A percentile compares a stretch with the other conserved stretches of the same genome.
Conservation (phyloP, 2,888 invertebrate species). For the Drosophila macrospina region DNA sequence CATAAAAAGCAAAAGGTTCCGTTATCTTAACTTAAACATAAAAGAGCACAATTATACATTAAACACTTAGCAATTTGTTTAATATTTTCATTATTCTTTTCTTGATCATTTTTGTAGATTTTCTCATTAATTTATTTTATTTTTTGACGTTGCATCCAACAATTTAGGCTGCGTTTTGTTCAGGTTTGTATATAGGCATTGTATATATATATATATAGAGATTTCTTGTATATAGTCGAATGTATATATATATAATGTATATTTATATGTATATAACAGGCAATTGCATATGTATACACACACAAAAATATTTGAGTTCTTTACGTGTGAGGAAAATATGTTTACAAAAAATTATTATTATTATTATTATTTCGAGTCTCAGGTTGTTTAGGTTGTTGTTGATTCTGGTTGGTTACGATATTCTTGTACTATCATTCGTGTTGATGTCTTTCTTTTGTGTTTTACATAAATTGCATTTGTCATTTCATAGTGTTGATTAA, state of each 20-base stretch:
- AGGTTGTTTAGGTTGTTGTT: constrained; percentile 54
- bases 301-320: constrained; percentile 69
- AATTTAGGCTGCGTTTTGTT: constrained; percentile 59
- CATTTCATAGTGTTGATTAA: constrained; percentile 41
- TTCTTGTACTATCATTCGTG: constrained; percentile 55
- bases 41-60: constrained; percentile 63
- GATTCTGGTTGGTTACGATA: constrained; percentile 61
- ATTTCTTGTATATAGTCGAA: constrained; percentile 63
- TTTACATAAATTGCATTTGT: constrained; percentile 55
- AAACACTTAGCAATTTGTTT: constrained; percentile 49
- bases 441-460: constrained; percentile 40
- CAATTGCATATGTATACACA: constrained; percentile 54
- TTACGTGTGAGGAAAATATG: constrained; percentile 60
- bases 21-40: constrained; percentile 56
- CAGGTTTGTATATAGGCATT: constrained; percentile 58
- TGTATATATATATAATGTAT: constrained; percentile 53
- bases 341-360: constrained; percentile 50
- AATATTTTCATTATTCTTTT: constrained; percentile 18
- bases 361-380: constrained; percentile 61
- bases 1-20: constrained; percentile 46
- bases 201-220: constrained; percentile 54
- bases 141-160: constrained; percentile 42
- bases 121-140: constrained; percentile 21
- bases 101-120: constrained; percentile 9
- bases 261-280: constrained; percentile 65